A percentile compares a stretch with the other conserved stretches of the same genome.
Conservation (phyloP, 2,888 invertebrate species). For the Julus scandinavius region DNA sequence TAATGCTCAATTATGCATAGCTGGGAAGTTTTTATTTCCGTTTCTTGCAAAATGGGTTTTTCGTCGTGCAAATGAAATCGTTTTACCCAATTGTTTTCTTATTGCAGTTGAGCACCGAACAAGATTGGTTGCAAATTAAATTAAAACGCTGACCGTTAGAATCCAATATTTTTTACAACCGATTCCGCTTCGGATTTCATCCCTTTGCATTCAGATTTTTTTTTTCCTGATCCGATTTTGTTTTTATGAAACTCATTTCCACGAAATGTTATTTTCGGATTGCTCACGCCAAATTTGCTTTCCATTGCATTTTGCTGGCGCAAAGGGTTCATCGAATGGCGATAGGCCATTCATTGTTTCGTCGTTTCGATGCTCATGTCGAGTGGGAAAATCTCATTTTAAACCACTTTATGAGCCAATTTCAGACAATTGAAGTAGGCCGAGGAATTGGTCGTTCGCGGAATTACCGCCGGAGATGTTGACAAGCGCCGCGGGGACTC, state of each 20-base stretch:
- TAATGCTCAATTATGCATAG: background rate
- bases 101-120: background rate
- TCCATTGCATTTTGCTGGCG: background rate
- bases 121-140: slow-evolving; percentile 34
- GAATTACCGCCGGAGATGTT: slow-evolving; percentile 17
- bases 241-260: slow-evolving; percentile 12
- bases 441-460: slow-evolving; percentile 22
- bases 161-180: background rate
- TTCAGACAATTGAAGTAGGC: slow-evolving; percentile 36
- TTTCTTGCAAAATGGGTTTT: background rate
- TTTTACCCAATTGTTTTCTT: background rate
- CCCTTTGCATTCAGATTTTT: background rate
- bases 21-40: background rate
- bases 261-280: background rate
- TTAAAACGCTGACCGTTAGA: slow-evolving; percentile 14
- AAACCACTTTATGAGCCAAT: slow-evolving; percentile 43
- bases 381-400: slow-evolving; percentile 29
- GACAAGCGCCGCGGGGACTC: slow-evolving; percentile 32
- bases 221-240: slow-evolving; percentile 17
- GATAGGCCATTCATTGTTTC: slow-evolving; percentile 38
- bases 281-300: slow-evolving; percentile 40
- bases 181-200: background rate
- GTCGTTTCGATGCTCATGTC: slow-evolving; percentile 29
- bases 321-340: slow-evolving; percentile 32
- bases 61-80: background rate